Conservation (phyloP, 2,797 vertebrate genomes). For the Pitangus sulphuratus region DNA sequence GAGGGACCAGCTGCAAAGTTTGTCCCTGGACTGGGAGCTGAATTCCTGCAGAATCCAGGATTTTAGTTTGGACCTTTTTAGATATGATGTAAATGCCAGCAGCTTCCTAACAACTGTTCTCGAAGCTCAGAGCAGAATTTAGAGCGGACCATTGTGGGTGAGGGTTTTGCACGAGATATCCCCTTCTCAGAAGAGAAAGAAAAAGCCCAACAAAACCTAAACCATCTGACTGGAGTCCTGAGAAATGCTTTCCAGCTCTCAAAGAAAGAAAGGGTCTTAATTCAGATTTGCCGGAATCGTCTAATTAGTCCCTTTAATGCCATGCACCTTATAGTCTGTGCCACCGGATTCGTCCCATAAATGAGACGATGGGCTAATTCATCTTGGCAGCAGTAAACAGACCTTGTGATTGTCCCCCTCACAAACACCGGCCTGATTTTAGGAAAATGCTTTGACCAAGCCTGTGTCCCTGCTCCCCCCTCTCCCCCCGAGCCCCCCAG, state of each 20-base stretch:
- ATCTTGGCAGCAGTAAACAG: slow-evolving; percentile 58
- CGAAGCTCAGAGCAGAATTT: slow-evolving; percentile 8
- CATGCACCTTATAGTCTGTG: slow-evolving; percentile 41
- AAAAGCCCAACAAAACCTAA: slow-evolving; percentile 40
- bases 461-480: not conserved
- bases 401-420: slow-evolving; percentile 58
- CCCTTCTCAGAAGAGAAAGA: not conserved
- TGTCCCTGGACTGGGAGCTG: slow-evolving; percentile 11
- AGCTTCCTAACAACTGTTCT: slow-evolving; percentile 56
- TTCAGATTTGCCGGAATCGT: slow-evolving; percentile 57
- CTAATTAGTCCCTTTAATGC: slow-evolving; percentile 61
- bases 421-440: slow-evolving; percentile 51
- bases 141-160: slow-evolving; percentile 5
- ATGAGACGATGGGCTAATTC: slow-evolving; percentile 66
- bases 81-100: slow-evolving; percentile 45
- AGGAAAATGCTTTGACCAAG: slow-evolving; percentile 10
- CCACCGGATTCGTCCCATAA: slow-evolving; percentile 49
- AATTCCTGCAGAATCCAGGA: slow-evolving; percentile 33
- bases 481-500: not conserved
- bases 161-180: not conserved
- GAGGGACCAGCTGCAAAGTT: slow-evolving; percentile 46
- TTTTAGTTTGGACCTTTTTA: slow-evolving; percentile 39
- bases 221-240: slow-evolving; percentile 21
- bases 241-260: slow-evolving; percentile 3
- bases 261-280: slow-evolving; percentile 26